These are phyloP conservation scores for Amorpha juglandis DNA, from an alignment of 2,888 invertebrate species.

Conservation along the genomic window DNA sequence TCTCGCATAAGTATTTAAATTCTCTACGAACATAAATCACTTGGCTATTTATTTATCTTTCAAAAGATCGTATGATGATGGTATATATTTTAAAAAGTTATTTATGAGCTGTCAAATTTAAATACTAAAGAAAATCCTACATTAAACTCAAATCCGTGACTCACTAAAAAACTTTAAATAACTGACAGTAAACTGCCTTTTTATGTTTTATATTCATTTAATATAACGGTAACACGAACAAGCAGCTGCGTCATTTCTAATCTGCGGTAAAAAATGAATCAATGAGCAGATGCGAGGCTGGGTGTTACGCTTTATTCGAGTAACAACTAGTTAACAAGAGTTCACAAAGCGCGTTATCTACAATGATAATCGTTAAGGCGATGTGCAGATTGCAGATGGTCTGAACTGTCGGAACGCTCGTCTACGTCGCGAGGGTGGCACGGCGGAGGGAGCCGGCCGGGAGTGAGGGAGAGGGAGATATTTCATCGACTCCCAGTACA, in stretches of 20 bases:
- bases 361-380: constrained; percentile 20
- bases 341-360: constrained; percentile 22
- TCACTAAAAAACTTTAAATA: background rate
- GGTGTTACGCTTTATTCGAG: too few species aligned
- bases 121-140: background rate
- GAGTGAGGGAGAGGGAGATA: constrained; percentile 71
- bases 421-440: constrained; percentile 44
- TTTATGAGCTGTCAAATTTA: background rate
- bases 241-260: constrained; percentile 13
- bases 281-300: background rate
- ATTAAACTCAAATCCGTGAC: constrained; percentile 3
- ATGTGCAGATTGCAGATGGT: constrained; percentile 36
- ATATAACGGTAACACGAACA: background rate
- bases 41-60: too few species aligned
- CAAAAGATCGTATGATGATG: too few species aligned
- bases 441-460: constrained; percentile 41
- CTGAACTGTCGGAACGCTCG: constrained; percentile 47
- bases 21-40: too few species aligned
- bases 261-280: background rate
- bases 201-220: background rate
- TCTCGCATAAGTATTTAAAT: too few species aligned
- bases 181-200: background rate
- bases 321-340: too few species aligned
- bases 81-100: background rate
- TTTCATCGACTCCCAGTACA: constrained; percentile 78